Base-by-base conservation (phyloP, 2,797 vertebrate genomes). In the Sebastes nivosus region DNA sequence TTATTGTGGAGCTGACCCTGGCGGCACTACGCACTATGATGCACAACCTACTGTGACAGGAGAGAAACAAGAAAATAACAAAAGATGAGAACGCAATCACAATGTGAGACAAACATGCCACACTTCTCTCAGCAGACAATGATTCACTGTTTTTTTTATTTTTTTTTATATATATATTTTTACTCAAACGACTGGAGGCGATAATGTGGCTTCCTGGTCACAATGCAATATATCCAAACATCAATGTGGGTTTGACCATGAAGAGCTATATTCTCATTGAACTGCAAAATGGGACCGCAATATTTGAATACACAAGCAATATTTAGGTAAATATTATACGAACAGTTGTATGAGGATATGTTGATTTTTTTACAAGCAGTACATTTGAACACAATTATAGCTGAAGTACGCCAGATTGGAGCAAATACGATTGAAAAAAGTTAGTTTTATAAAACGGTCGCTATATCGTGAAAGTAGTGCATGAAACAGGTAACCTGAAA, bases 1-100 rank as follows among this genome's bases (percentile, higher is more conserved):
- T 34, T 46, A 22, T 66, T 58, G 67, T 59, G 38, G n/a, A 50
- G 63, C 38, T 46, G 75, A 88, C 78, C 67, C 78, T 30, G 29
- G 29, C 18, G 70, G 70, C 58, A 36, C 6, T 5, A 20, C 38
- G 20, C 50, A 34, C 46, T 11, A 3, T 32, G 50, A 65, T 38
- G 30, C 57, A 32, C 55, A 27, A 63, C 54, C 54, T 22, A 27
- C 24, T 67, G 34, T 59, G 76, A 75, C 75, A 58, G 65, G 6
- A 67, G 63, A 55, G 71, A 22, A 34, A 27, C 65, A 38, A 67
- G 34, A 61, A 46, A 75, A 79, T 20, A 67, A 73, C 25, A 54
- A 61, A 61, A 61, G 36, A 66, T 38, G 42, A 74, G 46, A 68
- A 32, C 16, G 27, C 75, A 36, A 74, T 72, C 36, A 52, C 29